Evolutionary conservation across 2,797 vertebrate species (phyloP).

Genomic region (Peromyscus melanophrys): DNA sequence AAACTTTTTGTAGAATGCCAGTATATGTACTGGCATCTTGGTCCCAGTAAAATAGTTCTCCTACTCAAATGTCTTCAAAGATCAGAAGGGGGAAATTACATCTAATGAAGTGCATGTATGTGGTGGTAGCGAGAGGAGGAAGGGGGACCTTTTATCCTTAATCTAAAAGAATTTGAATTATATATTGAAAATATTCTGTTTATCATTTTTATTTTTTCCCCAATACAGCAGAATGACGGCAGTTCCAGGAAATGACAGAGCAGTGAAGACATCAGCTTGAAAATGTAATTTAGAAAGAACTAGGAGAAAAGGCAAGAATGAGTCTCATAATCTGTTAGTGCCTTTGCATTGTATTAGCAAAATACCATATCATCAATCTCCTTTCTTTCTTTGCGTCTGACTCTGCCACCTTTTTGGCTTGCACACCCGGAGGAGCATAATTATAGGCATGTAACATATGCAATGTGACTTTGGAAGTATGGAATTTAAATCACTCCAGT

Average conservation of each 20-base stretch:
- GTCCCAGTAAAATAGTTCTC: background rate
- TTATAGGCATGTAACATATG: slow-evolving; percentile 84
- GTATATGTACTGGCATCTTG: background rate
- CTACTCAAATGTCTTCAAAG: background rate
- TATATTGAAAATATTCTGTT: slow-evolving; percentile 77
- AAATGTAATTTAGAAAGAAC: slow-evolving; percentile 86
- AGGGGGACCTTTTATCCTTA: slow-evolving; percentile 57
- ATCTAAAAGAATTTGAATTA: slow-evolving; percentile 52
- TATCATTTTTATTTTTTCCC: slow-evolving; percentile 75
- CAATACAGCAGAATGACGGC: slow-evolving; percentile 81
- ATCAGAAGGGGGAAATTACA: slow-evolving; percentile 19
- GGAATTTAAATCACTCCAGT: slow-evolving; percentile 86
- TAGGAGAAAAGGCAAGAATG: slow-evolving; percentile 81
- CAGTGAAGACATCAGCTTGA: slow-evolving; percentile 79
- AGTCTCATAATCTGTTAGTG: slow-evolving; percentile 86
- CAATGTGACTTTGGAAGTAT: slow-evolving; percentile 84
- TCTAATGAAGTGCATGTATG: slow-evolving; percentile 48
- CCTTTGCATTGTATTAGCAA: slow-evolving; percentile 87
- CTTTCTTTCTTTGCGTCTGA: slow-evolving; percentile 82
- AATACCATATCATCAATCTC: slow-evolving; percentile 89
- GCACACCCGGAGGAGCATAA: slow-evolving; percentile 85
- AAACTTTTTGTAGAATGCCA: background rate
- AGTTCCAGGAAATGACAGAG: slow-evolving; percentile 84
- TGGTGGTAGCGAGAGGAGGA: slow-evolving; percentile 46
- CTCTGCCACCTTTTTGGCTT: slow-evolving; percentile 86